phyloP scores from a whole-genome alignment of 2,888 invertebrate species.

The Euplagia quadripunctaria region DNA sequence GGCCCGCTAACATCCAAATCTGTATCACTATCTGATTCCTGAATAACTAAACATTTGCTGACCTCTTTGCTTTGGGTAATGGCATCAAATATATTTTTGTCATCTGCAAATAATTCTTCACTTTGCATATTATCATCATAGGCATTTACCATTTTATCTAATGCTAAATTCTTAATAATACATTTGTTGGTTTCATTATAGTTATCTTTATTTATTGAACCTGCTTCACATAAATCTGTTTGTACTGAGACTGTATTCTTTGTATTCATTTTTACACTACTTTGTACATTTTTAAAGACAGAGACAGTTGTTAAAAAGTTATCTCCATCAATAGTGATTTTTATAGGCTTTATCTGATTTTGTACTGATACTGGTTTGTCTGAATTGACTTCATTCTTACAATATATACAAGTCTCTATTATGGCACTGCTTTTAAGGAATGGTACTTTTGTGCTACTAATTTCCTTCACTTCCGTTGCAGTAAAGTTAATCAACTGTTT shows the following conservation, averaged over 20 bases:
- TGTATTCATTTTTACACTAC: slow-evolving; percentile 29
- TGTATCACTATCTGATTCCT: slow-evolving; percentile 74
- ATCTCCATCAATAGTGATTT: slow-evolving; percentile 66
- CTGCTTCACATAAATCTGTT: slow-evolving; percentile 58
- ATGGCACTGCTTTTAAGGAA: slow-evolving; percentile 71
- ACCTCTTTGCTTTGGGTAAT: slow-evolving; percentile 19
- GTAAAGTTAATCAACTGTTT: slow-evolving; percentile 10
- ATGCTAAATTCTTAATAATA: neutral
- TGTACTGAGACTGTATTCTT: slow-evolving; percentile 60
- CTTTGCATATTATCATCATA: slow-evolving; percentile 25
- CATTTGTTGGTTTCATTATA: neutral
- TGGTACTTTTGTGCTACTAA: slow-evolving; percentile 58
- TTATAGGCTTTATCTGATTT: slow-evolving; percentile 54
- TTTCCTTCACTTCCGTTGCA: slow-evolving; percentile 18
- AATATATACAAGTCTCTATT: slow-evolving; percentile 58
- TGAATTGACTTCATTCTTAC: slow-evolving; percentile 36
- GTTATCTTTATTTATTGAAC: neutral
- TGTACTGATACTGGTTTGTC: neutral
- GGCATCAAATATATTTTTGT: slow-evolving; percentile 12
- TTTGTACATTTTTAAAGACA: slow-evolving; percentile 53
- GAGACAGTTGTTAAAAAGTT: slow-evolving; percentile 62
- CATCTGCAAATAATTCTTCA: slow-evolving; percentile 56
- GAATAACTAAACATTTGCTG: slow-evolving; percentile 58
- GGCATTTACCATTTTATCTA: neutral
- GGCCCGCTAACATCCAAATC: slow-evolving; percentile 54